Base-by-base conservation (phyloP, 2,797 vertebrate species). In the Molossus molossus region DNA sequence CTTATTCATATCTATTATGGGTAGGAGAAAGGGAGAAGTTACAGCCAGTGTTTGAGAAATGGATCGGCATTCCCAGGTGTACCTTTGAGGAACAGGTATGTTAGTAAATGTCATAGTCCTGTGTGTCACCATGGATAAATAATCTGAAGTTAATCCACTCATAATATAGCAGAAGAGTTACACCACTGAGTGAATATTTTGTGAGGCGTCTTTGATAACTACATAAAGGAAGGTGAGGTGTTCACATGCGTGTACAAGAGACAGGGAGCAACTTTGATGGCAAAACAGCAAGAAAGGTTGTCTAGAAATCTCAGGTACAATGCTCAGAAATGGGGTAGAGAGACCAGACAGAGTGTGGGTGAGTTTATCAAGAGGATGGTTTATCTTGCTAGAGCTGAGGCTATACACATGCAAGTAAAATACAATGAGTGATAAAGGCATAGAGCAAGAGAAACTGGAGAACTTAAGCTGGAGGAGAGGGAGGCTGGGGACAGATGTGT, bases 151-250 rank as follows among this genome's bases (percentile, higher is more conserved):
- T 90, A 90, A 88, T 50, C 87, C 77, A 45, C 50, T 88, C 87
- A 85, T 85, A 91, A 91, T 86, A 29, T 1, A 67, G 55, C 20
- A 62, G 72, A 69, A 84, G 76, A 92, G 69, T 93, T 91, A 86
- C 13, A 57, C 4, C 48, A 37, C 0, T 62, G 80, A 48, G 40
- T 87, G 60, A 55, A 14, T 57, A 55, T 67, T 92, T 81, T 86
- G 29, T 91, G 29, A 72, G 27, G 37, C 65, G 65, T 33, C 53
- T 85, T 72, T 73, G 73, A 73, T 75, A 86, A 53, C 67, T 94
- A 93, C 69, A 89, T 65, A 83, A 75, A 83, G 14, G 23, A 69
- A 40, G 13, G 18, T 1, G 9, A 87, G n/a, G 48, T 79, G 87
- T 94, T 87, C 64, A 87, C 20, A 10, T 60, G 29, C 6, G 4